Base-by-base conservation (phyloP, 2,888 invertebrate genomes). In the Diogma glabrata region DNA sequence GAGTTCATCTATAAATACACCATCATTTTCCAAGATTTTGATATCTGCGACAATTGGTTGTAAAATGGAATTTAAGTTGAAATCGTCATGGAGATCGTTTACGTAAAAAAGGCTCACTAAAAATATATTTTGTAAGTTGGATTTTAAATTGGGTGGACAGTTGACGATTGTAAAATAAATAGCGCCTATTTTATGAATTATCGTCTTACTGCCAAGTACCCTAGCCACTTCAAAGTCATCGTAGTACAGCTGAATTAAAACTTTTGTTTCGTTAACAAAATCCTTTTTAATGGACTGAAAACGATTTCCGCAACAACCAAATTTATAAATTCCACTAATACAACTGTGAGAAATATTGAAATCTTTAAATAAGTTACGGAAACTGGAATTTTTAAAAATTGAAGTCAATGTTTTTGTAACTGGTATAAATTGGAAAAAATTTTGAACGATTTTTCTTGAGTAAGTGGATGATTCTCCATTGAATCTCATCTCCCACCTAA, bases 21-120 rank as follows among this genome's bases (percentile, higher is more conserved):
- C 47, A 17, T 47, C 19, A 47, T 28, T 47, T 28, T 47, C 30
- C 17, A 47, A 30, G 12, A 19, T 28, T 30, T 30, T 47, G 30
- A 47, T 47, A 30, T 47, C 47, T 17, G 14, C 30, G 4, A 47
- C 19, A 20, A 47, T 47, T 17, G 28, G 47, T 26, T 47, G n/a
- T 19, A 30, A 19, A 30, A 47, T 47, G 3, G 9, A 26, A 30
- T 47, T 47, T 19, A 47, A 30, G 12, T 26, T 47, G 26, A 26
- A 26, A 6, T 47, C 47, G 22, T 17, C 14, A 8, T 45, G 20
- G 9, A 28, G n/a, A 28, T 28, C 28, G 28, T n/a, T n/a, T n/a
- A n/a, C n/a, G n/a, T n/a, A 38, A 38, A 38, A 38, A 38, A 38
- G 38, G 16, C 38, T 38, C 7, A 38, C 38, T 14, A 38, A 38